Percentiles rank a stretch among this genome's conserved stretches.
Conservation (phyloP, 2,797 vertebrate species). For the Hypotaenidia philippensis region DNA sequence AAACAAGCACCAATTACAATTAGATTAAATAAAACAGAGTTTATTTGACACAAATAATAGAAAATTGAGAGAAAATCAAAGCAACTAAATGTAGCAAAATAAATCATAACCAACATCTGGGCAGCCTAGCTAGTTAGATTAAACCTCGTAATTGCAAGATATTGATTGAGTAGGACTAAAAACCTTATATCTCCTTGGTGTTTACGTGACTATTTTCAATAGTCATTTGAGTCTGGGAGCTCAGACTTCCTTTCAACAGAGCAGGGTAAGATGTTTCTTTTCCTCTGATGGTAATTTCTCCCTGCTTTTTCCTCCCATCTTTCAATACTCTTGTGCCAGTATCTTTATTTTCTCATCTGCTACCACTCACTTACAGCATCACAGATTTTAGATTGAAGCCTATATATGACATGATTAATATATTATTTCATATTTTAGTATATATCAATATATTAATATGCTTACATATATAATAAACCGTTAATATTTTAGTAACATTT, state of each 20-base stretch:
- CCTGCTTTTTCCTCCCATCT: accelerated
- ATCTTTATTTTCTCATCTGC: not conserved
- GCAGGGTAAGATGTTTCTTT: not conserved
- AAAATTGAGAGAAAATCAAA: constrained; percentile 51
- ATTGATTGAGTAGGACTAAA: constrained; percentile 44
- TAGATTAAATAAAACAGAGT: constrained; percentile 25
- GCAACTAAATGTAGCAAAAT: constrained; percentile 41
- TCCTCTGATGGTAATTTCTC: not conserved
- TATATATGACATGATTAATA: not conserved
- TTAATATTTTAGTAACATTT: not conserved
- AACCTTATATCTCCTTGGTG: not conserved
- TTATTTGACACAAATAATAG: constrained; percentile 7
- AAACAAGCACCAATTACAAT: not conserved
- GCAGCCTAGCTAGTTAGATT: constrained; percentile 24
- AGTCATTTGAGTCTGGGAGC: not conserved
- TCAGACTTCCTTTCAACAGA: not conserved
- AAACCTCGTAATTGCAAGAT: constrained; percentile 36
- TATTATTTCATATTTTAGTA: not conserved
- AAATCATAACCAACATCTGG: constrained; percentile 38
- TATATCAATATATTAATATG: not conserved
- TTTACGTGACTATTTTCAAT: not conserved
- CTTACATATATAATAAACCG: not conserved
- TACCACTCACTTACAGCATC: not conserved
- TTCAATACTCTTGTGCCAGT: not conserved
- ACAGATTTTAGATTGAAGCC: not conserved